Percentiles rank a stretch among this genome's conserved stretches.
Evolutionary conservation across 2,888 invertebrate genomes (phyloP).

Genomic region (Molanna angustata): DNA sequence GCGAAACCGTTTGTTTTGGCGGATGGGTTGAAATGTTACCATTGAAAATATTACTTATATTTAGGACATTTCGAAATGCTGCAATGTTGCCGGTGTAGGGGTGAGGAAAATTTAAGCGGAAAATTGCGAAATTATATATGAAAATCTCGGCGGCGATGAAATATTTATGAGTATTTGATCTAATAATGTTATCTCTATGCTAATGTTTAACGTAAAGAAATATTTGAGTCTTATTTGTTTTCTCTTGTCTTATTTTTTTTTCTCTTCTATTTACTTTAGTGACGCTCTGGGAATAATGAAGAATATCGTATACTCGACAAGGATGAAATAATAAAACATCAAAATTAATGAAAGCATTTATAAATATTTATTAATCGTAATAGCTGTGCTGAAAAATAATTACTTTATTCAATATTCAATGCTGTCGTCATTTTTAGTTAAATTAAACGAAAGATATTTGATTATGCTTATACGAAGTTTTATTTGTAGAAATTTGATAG

Average conservation of each 20-base stretch:
- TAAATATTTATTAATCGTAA: too few relatives aligned
- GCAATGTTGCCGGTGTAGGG: constrained; percentile 21
- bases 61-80: constrained; percentile 4
- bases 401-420: too few relatives aligned
- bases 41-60: not conserved
- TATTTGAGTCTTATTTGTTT: constrained; percentile 10
- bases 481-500: too few relatives aligned
- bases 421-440: too few relatives aligned
- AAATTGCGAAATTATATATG: constrained; percentile 27
- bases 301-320: too few relatives aligned
- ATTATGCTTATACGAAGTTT: too few relatives aligned
- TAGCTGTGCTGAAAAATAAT: too few relatives aligned
- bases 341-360: too few relatives aligned
- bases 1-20: not conserved
- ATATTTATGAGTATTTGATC: constrained; percentile 25
- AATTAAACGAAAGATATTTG: too few relatives aligned
- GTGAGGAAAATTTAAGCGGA: constrained; percentile 25
- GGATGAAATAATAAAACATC: too few relatives aligned
- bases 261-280: not conserved
- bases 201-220: constrained; percentile 15
- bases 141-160: constrained; percentile 20
- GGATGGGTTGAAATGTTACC: not conserved
- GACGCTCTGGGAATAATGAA: not conserved
- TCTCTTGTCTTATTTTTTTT: constrained; percentile 14
- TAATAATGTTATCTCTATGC: constrained; percentile 25